phyloP scores from a whole-genome alignment of 2,113 vertebrate species.

The Pavo muticus region DNA sequence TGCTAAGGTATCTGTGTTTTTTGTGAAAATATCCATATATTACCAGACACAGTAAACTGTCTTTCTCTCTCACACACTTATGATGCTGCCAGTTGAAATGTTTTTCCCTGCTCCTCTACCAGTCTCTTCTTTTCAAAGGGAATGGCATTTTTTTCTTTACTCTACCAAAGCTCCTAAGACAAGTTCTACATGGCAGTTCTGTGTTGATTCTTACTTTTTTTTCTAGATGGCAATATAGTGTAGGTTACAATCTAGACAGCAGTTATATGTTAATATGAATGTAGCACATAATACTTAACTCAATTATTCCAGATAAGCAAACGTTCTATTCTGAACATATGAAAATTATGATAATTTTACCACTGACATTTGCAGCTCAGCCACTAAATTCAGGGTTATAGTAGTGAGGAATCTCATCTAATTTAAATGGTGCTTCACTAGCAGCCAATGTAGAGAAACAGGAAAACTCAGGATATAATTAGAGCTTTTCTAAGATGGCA shows the following conservation, averaged over 20 bases:
- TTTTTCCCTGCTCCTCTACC: background rate
- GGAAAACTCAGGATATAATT: background rate
- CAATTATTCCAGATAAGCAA: background rate
- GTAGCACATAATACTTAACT: background rate
- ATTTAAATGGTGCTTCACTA: background rate
- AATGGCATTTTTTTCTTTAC: background rate
- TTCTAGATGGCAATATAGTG: background rate
- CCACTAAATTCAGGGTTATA: background rate
- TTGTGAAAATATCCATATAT: background rate
- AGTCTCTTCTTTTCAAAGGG: background rate
- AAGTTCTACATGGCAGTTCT: background rate
- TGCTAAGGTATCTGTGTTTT: background rate
- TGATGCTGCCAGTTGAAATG: background rate
- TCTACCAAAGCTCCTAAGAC: background rate
- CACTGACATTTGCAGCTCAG: background rate
- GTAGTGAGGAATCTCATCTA: background rate
- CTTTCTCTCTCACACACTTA: background rate
- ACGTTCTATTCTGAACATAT: background rate
- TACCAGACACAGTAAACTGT: background rate
- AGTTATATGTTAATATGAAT: background rate
- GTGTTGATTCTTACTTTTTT: background rate
- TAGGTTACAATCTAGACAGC: background rate
- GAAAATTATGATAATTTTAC: background rate
- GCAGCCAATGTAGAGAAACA: background rate
- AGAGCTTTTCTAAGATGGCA: background rate